Evolutionary conservation across 1,140 invertebrate genomes (phyloP), one percentile per base, ranked within the genome.

Genomic region (Protaetia brevitarsis): DNA sequence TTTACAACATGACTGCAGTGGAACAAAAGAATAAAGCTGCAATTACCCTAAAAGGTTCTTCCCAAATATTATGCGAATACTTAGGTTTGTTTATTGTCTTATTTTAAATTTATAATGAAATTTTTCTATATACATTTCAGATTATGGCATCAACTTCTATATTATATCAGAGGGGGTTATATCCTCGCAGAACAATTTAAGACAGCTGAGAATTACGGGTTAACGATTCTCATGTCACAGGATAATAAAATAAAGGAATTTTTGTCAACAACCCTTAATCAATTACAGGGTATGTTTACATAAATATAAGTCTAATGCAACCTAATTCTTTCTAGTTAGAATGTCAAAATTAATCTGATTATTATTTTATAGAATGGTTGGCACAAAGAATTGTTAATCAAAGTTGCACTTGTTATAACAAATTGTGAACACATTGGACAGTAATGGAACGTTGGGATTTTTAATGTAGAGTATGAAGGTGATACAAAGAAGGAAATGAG

Each of bases 91-190:
- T 63, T 64, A 58, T 26, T 41, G 66, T 65, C 66, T 70, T 30
- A 51, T 37, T 37, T 64, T 67, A 58, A 62, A 59, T 36, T 66
- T 66, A 56, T 68, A 60, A 62, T 63, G 60, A 66, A 21, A 64
- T 70, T 68, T 66, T 70, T 70, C 11, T 30, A 13, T 26, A n/a
- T n/a, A n/a, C n/a, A n/a, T n/a, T 7, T 60, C 41, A 98, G 96
- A 93, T 76, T 99, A 90, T 85, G 95, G 95, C 11, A 93, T 99
- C 21, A 97, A 99, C n/a, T 80, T 97, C 94, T 64, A 99, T 99
- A 74, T 79, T 99, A 45, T 99, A 96, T 78, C 96, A 99, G 87
- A 84, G 97, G 75, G 97, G 96, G 6, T 89, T 99, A 65, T 99
- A 98, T 82, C 94, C 96, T 13, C 88, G n/a, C 93, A 0, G 96